Evolutionary conservation across 2,113 vertebrate species (phyloP), one percentile per base, ranked within the genome.

Genomic region (Brachypteracias leptosomus): DNA sequence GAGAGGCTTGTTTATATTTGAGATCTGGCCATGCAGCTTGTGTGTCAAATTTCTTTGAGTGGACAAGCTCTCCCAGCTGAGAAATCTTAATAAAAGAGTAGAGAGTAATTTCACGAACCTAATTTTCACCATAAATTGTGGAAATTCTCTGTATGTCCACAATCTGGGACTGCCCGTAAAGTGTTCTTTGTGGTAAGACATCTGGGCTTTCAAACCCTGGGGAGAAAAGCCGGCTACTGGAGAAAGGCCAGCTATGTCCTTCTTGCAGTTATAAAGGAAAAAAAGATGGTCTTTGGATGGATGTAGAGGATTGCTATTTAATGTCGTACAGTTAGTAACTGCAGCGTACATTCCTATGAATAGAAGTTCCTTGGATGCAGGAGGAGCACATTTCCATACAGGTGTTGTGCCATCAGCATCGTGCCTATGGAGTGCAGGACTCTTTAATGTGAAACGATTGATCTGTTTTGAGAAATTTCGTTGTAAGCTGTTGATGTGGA

Each of bases 1-100:
- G 72, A 96, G 73, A 83, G 13, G 80, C 89, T 49, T 95, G 75
- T 49, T 91, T 96, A 12, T 97, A 40, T 70, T 97, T 16, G 96
- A 96, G 84, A 96, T 88, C 49, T 97, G 95, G 96, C 95, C 2
- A 25, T 97, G 46, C 70, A 85, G 15, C 73, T 97, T 51, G 63
- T 79, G 29, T 77, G 85, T 26, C 94, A 95, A 11, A 19, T 97
- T 78, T 97, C 79, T 78, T 67, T 97, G 68, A 93, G 85, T 16
- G 97, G 96, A 55, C 96, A 97, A 46, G 35, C 88, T 65, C 35
- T 94, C 15, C 83, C 88, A 35, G 46, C 88, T 66, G 95, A 97
- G 31, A 96, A 90, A 84, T 96, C 57, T 20, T 97, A 40, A 61
- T 94, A 88, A 80, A 89, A 72, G 90, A 97, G 42, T 55, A 92